phyloP scores from a whole-genome alignment of 2,113 vertebrate species.

The Natator depressus region DNA sequence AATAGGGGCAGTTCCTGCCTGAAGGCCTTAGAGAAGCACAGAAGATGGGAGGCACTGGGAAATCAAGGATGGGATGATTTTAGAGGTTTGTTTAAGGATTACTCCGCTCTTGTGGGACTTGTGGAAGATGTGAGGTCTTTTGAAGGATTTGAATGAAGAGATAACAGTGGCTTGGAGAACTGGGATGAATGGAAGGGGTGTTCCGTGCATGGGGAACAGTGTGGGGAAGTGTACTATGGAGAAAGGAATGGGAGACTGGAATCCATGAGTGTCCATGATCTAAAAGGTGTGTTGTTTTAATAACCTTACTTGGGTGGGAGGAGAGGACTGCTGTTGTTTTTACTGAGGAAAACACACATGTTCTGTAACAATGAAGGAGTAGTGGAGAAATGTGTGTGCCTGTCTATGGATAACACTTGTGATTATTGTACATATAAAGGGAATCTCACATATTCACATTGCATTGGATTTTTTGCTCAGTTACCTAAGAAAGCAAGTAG shows the following conservation, averaged over 20 bases:
- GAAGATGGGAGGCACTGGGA: not conserved
- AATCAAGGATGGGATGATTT: not conserved
- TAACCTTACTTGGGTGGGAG: not conserved
- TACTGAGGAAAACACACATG: not conserved
- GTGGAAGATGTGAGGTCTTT: not conserved
- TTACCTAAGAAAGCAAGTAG: not conserved
- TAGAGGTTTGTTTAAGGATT: not conserved
- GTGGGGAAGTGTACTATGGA: too few species aligned
- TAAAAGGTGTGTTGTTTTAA: too few species aligned
- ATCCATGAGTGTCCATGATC: too few species aligned
- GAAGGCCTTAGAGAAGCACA: not conserved
- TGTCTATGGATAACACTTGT: fast-evolving
- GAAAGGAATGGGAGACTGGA: too few species aligned
- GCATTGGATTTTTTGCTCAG: not conserved
- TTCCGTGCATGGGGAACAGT: too few species aligned
- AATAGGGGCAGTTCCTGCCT: too few species aligned
- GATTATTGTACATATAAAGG: fast-evolving
- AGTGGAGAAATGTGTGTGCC: not conserved
- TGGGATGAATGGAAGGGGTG: too few species aligned
- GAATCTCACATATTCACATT: not conserved
- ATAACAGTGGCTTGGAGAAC: too few species aligned
- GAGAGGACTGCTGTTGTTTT: not conserved
- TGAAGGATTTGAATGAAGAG: too few species aligned
- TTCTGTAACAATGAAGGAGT: not conserved
- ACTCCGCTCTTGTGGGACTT: not conserved